These are phyloP conservation scores for Noctua fimbriata DNA, from an alignment of 2,888 invertebrate genomes.

Conservation along the genomic window DNA sequence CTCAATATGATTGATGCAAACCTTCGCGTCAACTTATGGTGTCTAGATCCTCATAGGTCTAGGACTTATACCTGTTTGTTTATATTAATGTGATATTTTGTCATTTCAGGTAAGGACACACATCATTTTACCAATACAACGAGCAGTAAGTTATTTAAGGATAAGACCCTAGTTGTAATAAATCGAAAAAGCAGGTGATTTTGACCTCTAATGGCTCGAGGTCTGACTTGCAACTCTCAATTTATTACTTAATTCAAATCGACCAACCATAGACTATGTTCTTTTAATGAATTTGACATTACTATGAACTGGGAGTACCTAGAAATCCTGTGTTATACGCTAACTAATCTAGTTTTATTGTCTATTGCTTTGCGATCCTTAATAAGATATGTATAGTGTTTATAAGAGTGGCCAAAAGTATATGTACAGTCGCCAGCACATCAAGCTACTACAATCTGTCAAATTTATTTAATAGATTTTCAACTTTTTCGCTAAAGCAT, in stretches of 20 bases:
- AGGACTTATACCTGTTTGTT: slow-evolving; percentile 9
- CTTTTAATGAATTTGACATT: not conserved
- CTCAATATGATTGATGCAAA: slow-evolving; percentile 35
- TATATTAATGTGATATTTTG: slow-evolving; percentile 46
- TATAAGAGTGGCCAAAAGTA: not conserved
- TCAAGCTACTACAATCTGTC: too few relatives aligned
- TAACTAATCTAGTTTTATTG: not conserved
- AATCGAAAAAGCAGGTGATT: slow-evolving; percentile 12
- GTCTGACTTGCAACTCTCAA: not conserved
- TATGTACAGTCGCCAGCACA: not conserved
- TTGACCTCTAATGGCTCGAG: slow-evolving; percentile 3
- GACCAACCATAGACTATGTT: not conserved
- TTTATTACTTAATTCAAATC: not conserved
- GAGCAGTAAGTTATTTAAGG: slow-evolving; percentile 48
- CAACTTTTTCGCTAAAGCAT: too few relatives aligned
- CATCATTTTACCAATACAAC: slow-evolving; percentile 13
- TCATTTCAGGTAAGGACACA: slow-evolving; percentile 56
- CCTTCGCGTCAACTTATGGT: slow-evolving; percentile 45
- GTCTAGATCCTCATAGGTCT: slow-evolving; percentile 24
- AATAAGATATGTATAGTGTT: not conserved
- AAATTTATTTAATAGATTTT: too few relatives aligned
- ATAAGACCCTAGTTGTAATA: slow-evolving; percentile 24
- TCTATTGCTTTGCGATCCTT: not conserved
- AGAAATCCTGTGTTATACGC: not conserved
- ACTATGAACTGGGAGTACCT: not conserved